Evolutionary conservation across 2,113 vertebrate genomes (phyloP), one percentile per base, ranked within the genome.

Genomic region (Aleadryas rufinucha): DNA sequence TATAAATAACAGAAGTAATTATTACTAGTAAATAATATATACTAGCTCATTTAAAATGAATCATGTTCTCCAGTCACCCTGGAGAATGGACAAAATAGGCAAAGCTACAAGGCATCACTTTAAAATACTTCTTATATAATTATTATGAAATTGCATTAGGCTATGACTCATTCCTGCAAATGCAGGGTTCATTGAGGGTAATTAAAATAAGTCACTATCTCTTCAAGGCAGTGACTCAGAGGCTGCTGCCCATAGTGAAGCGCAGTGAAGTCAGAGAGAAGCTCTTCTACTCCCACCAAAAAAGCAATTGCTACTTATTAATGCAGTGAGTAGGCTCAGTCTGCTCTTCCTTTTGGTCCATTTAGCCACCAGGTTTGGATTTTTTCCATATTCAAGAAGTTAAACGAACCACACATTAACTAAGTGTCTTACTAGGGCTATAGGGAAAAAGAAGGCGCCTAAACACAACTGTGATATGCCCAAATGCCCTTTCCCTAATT

Each of bases 111-210:
- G 77, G 61, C 91, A 91, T 83, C 86, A 72, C 80, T 93, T 95
- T 74, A 89, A 96, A 95, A 92, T 72, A 74, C 86, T 90, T 90
- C 91, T 96, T 83, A 94, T 90, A 89, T 91, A 96, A 91, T 87
- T 81, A n/a, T 94, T 95, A 96, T 97, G 96, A 97, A 98, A 97
- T 95, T 60, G 4, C 95, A 96, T 96, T 97, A 94, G 50, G 49
- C 65, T 86, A 16, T 98, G 97, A 98, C 78, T 98, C 97, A 97
- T 89, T 78, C 83, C 95, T 97, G 95, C 81, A 96, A 96, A 95
- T 90, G 96, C 77, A 96, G 93, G 87, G 89, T 96, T 97, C 91
- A 78, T 71, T 83, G 90, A 90, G 69, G 84, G 69, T 97, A 97
- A 98, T 98, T 97, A 97, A 96, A 97, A 84, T 97, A 92, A 87